Conservation (phyloP, 2,888 invertebrate species). For the Pristionchus entomophagus region DNA sequence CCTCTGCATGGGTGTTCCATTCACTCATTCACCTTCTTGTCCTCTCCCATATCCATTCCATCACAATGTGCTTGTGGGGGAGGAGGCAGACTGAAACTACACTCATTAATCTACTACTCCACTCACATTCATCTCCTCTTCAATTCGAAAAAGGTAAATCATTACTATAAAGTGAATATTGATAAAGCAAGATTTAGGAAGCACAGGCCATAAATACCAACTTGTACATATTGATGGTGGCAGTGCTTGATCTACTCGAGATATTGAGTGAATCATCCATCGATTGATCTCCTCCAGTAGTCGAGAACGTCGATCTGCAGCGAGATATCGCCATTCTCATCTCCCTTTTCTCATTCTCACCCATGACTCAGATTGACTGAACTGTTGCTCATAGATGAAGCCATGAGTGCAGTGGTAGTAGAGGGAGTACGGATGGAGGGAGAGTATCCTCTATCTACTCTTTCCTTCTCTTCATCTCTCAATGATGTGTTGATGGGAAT, state of each 20-base stretch:
- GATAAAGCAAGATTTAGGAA: too few species aligned
- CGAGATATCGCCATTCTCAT: not conserved
- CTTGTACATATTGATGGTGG: conserved; percentile 38
- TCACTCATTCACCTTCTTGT: not conserved
- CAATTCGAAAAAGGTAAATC: too few species aligned
- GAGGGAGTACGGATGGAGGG: conserved; percentile 9
- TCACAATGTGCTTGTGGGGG: not conserved
- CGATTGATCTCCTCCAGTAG: conserved; percentile 25
- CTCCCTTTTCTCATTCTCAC: not conserved
- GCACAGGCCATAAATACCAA: not conserved
- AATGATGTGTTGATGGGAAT: not conserved
- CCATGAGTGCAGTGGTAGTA: not conserved
- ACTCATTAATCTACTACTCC: too few species aligned
- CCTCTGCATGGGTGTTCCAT: too few species aligned
- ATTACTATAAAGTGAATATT: too few species aligned
- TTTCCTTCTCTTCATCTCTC: not conserved
- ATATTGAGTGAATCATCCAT: conserved; percentile 18
- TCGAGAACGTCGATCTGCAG: conserved; percentile 24
- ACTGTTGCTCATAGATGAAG: conserved; percentile 13
- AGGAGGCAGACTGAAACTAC: not conserved
- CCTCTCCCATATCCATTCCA: conserved; percentile 33
- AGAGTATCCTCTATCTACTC: not conserved
- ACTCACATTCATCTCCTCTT: not conserved
- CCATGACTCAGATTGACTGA: conserved; percentile 35
- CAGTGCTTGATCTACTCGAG: conserved; percentile 21